These are phyloP conservation scores for Plotosus lineatus DNA, from an alignment of 2,113 vertebrate genomes.

Conservation along the genomic window DNA sequence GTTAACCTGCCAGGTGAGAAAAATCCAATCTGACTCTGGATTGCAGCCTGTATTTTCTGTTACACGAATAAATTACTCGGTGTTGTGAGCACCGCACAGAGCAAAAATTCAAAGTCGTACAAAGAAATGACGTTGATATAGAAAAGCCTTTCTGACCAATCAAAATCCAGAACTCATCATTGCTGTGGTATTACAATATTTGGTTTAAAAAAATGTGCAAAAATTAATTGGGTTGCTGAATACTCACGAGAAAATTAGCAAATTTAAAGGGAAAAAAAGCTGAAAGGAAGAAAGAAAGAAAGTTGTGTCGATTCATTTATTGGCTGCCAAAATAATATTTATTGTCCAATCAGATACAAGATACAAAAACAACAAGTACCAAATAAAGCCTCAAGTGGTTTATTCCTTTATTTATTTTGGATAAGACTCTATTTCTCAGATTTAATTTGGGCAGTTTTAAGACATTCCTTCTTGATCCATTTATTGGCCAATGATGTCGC, in stretches of 20 bases:
- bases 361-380: neutral
- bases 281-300: too few relatives aligned
- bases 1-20: slow-evolving; percentile 40
- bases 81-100: neutral
- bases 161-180: neutral
- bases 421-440: neutral
- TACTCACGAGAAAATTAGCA: neutral
- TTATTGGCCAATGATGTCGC: neutral
- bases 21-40: too few relatives aligned
- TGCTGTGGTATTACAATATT: neutral
- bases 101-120: too few relatives aligned
- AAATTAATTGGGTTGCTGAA: neutral
- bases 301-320: neutral
- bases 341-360: neutral
- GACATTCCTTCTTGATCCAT: neutral
- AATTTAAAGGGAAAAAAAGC: too few relatives aligned
- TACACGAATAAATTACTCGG: neutral
- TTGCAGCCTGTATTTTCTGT: neutral
- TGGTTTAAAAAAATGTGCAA: neutral
- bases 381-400: neutral
- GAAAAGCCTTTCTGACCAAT: neutral
- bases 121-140: neutral
- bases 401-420: neutral
- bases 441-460: neutral
- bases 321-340: neutral